Conservation (phyloP, 2,888 invertebrate genomes). For the Hirtodrosophila duncani region DNA sequence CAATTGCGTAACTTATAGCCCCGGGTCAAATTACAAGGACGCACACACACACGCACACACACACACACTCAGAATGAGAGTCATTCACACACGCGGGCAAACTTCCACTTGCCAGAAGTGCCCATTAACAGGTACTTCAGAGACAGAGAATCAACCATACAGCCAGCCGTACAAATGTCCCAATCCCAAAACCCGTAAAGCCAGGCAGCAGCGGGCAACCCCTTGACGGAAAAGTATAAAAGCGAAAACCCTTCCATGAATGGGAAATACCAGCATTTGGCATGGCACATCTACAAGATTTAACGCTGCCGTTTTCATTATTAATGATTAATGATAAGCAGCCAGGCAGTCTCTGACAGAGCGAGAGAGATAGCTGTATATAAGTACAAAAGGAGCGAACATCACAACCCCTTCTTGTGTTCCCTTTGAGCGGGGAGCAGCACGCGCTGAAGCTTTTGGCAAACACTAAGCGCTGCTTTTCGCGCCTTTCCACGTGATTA, state of each 20-base stretch:
- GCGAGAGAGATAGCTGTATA: slow-evolving; percentile 14
- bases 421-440: slow-evolving; percentile 14
- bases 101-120: slow-evolving; percentile 62
- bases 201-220: slow-evolving; percentile 29
- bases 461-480: slow-evolving; percentile 74
- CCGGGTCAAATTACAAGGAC: slow-evolving; percentile 77
- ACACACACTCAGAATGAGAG: slow-evolving; percentile 42
- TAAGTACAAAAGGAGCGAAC: background rate
- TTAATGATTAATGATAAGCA: slow-evolving; percentile 78
- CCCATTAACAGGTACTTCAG: slow-evolving; percentile 77
- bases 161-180: background rate
- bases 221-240: slow-evolving; percentile 30
- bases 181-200: background rate
- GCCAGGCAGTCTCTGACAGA: slow-evolving; percentile 14
- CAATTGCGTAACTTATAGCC: slow-evolving; percentile 75
- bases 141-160: too few species aligned
- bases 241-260: slow-evolving; percentile 27
- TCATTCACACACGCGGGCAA: slow-evolving; percentile 19
- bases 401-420: slow-evolving; percentile 47
- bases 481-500: slow-evolving; percentile 79
- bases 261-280: slow-evolving; percentile 74
- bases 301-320: slow-evolving; percentile 74
- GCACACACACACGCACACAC: slow-evolving; percentile 29
- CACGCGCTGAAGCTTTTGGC: slow-evolving; percentile 70
- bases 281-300: slow-evolving; percentile 67